Base-by-base conservation (phyloP, 2,888 invertebrate species). In the Meganola albula region DNA sequence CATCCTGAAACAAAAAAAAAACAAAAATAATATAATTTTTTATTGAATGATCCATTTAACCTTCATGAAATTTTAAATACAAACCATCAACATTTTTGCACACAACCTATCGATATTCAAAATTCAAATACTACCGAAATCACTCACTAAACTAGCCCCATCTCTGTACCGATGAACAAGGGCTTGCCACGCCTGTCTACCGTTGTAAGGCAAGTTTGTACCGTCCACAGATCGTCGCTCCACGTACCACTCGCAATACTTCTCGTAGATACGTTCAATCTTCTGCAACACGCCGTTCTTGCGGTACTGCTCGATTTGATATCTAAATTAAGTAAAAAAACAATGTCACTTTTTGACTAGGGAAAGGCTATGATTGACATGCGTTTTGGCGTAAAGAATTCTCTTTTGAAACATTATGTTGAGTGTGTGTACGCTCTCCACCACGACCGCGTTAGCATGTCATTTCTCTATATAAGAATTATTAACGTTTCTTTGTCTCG, bases 151-250 rank as follows among this genome's bases (percentile, higher is more conserved):
- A 42, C 87, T 88, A 1, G 91, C 88, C 1, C 91, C 91, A 0
- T 73, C 74, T 8, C 60, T 66, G 43, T 87, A 68, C 11, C 83
- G 70, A 44, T 90, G 79, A 24, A 90, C 77, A 5, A 92, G 63
- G 27, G 87, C 69, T 61, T 93, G 92, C 95, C 95, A 96, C 35
- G 89, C 89, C 53, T 91, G 91, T 0, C 95, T 80, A 0, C 90
- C 73, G 68, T 93, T 93, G 51, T 69, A 63, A 0, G 68, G 58
- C 4, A 67, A 62, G 2, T 58, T 63, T 0, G 57, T 56, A 10
- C 70, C 76, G 10, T 62, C 59, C 4, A 64, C 49, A 0, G 72
- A 41, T 4, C 58, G 39, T 13, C 88, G 73, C 12, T 78, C 55
- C 18, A 89, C 52, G 63, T 92, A 92, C 88, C 92, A 90, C 36